These are phyloP conservation scores for Nomada ferruginata DNA, from an alignment of 2,888 invertebrate genomes.

Conservation along the genomic window DNA sequence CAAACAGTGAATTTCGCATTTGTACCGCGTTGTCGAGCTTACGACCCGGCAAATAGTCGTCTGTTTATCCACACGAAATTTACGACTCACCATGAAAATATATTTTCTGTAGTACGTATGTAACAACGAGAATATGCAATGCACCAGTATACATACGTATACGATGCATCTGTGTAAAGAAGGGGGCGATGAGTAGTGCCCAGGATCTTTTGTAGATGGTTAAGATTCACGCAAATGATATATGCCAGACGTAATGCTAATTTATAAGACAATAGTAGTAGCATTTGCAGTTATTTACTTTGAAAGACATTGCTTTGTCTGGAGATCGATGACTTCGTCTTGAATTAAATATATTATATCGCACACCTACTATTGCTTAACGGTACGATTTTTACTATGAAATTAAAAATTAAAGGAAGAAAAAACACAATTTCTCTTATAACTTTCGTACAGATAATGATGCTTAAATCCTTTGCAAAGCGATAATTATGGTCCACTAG, in stretches of 20 bases:
- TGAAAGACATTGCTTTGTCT: too few relatives aligned
- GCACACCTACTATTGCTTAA: too few relatives aligned
- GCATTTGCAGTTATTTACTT: too few relatives aligned
- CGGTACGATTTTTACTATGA: too few relatives aligned
- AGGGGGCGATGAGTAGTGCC: background rate
- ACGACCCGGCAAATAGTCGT: conserved; percentile 47
- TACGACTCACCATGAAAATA: conserved; percentile 37
- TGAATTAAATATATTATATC: too few relatives aligned
- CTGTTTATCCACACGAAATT: conserved; percentile 41
- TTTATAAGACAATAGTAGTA: background rate
- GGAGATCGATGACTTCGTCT: too few relatives aligned
- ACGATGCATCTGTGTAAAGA: background rate
- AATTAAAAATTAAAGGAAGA: too few relatives aligned
- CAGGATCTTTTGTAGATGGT: background rate
- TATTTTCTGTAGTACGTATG: conserved; percentile 27
- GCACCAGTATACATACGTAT: background rate
- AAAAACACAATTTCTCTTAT: too few relatives aligned
- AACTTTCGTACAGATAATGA: too few relatives aligned
- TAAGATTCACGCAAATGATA: background rate
- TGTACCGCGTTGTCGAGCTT: conserved; percentile 42
- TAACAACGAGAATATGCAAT: background rate
- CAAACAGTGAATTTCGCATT: conserved; percentile 28
- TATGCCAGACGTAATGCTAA: background rate
- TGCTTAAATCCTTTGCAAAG: too few relatives aligned
- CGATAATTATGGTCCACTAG: too few relatives aligned